Conservation (phyloP, 2,888 invertebrate species). For the Agrilus cyanescens region DNA sequence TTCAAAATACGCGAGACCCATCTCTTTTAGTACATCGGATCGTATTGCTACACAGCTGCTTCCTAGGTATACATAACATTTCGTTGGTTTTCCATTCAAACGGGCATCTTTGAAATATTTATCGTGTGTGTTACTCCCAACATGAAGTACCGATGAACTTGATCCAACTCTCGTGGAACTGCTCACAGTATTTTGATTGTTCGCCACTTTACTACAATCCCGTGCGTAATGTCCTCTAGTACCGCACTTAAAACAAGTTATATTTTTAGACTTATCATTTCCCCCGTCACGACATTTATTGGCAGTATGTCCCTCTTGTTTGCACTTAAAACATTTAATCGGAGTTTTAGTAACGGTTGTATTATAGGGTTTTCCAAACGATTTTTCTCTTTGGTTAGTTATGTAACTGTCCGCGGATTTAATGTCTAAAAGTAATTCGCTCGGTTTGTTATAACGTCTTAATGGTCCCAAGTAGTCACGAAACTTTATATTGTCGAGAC, state of each 20-base stretch:
- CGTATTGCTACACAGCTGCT: not conserved
- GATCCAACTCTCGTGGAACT: no score
- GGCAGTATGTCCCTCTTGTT: not conserved
- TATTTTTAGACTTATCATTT: not conserved
- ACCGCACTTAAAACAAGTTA: not conserved
- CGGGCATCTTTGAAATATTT: constrained; percentile 1
- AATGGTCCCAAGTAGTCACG: constrained; percentile 11
- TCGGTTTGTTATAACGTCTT: constrained; percentile 8
- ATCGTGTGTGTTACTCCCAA: not conserved
- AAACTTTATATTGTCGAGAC: constrained; percentile 4
- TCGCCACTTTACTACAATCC: no score
- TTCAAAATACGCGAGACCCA: no score
- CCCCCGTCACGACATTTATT: no score
- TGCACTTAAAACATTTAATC: no score
- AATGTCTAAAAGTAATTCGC: constrained; percentile 9
- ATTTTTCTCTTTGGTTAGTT: not conserved
- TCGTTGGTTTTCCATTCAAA: not conserved
- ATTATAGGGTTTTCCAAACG: not conserved
- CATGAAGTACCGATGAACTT: no score
- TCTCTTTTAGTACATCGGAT: no score
- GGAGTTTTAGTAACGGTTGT: no score
- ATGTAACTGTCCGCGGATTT: constrained; percentile 5
- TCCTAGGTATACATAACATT: not conserved
- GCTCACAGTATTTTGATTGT: no score
- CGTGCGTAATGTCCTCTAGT: not conserved